Percentiles rank a stretch among this genome's conserved stretches.
Conservation (phyloP, 2,113 vertebrate genomes). For the Rhinogobius similis region DNA sequence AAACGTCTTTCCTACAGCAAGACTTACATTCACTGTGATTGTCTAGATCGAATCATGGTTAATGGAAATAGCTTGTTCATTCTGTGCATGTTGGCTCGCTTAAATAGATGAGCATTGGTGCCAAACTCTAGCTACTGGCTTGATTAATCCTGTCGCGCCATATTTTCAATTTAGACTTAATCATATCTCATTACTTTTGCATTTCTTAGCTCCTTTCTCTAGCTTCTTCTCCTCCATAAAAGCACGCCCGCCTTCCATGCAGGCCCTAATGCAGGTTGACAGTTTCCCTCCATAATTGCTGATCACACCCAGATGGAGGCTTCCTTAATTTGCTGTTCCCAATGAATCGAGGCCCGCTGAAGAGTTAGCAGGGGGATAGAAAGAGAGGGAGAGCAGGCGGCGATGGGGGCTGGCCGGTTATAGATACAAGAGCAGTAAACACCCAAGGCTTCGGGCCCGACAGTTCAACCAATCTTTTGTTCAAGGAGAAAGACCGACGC, state of each 20-base stretch:
- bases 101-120: not conserved
- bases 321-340: slow-evolving; percentile 80
- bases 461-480: slow-evolving; percentile 80
- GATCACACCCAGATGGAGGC: slow-evolving; percentile 84
- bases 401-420: slow-evolving; percentile 76
- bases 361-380: slow-evolving; percentile 56
- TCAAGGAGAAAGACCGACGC: slow-evolving; percentile 49
- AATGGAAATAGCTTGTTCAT: too few relatives aligned
- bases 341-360: slow-evolving; percentile 70
- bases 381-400: not conserved
- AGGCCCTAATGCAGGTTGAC: slow-evolving; percentile 80
- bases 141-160: not conserved
- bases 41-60: not conserved
- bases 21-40: not conserved
- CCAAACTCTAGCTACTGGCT: not conserved
- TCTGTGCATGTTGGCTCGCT: not conserved
- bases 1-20: too few relatives aligned
- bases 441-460: slow-evolving; percentile 68
- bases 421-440: slow-evolving; percentile 81
- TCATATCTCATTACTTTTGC: slow-evolving; percentile 26
- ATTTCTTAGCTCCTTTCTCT: slow-evolving; percentile 31
- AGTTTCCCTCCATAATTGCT: slow-evolving; percentile 82
- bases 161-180: slow-evolving; percentile 11
- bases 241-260: slow-evolving; percentile 73
- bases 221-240: slow-evolving; percentile 51